Percentiles rank a stretch among this genome's conserved stretches.
Evolutionary conservation across 2,113 vertebrate genomes (phyloP).

Genomic region (Montifringilla adamsi): DNA sequence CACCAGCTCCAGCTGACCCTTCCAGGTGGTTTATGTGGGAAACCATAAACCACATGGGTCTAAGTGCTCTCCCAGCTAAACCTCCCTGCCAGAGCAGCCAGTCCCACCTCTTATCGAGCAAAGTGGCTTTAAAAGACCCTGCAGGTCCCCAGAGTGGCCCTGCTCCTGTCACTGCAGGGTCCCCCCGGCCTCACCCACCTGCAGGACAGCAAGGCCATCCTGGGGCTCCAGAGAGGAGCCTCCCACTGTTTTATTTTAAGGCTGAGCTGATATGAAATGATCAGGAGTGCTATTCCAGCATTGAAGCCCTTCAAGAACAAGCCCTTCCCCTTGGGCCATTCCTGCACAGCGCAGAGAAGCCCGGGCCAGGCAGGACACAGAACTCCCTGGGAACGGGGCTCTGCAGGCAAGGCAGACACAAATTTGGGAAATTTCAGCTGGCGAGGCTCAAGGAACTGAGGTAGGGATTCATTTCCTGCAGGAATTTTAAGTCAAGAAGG

Average conservation of each 20-base stretch:
- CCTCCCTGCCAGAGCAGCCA: background rate
- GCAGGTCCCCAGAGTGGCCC: background rate
- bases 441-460: background rate
- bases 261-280: background rate
- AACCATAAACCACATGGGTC: background rate
- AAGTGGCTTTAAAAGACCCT: background rate
- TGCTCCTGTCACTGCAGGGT: accelerated
- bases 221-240: background rate
- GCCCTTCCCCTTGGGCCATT: background rate
- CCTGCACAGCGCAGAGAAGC: background rate
- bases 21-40: background rate
- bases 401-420: background rate
- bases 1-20: background rate
- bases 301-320: background rate
- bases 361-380: background rate
- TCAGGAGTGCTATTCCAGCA: background rate
- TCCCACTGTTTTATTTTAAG: background rate
- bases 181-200: background rate
- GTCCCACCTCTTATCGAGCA: background rate
- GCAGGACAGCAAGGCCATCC: background rate
- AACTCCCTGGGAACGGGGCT: background rate
- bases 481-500: background rate
- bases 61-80: background rate
- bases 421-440: accelerated
- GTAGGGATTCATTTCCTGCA: background rate